Evolutionary conservation across 2,113 vertebrate genomes (phyloP).

Genomic region (Solenodon paradoxus): DNA sequence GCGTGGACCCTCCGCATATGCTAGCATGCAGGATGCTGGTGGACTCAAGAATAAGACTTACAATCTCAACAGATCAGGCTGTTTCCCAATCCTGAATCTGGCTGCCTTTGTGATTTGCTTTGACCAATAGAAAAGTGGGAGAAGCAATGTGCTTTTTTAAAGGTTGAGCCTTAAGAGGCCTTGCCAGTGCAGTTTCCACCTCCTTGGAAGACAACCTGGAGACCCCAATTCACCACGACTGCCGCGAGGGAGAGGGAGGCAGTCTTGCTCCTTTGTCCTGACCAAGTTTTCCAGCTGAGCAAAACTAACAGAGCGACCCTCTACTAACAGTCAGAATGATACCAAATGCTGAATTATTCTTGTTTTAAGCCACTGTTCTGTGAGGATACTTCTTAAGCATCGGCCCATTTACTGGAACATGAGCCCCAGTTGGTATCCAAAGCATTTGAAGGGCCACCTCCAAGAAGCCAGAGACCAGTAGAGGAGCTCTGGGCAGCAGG

Average conservation of each 20-base stretch:
- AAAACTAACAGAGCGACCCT: not conserved
- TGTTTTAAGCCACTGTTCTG: not conserved
- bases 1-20: rapidly evolving
- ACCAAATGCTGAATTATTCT: not conserved
- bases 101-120: not conserved
- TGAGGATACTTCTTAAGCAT: not conserved
- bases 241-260: not conserved
- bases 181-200: not conserved
- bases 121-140: not conserved
- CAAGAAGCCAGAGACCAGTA: not conserved
- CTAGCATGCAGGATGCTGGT: no score
- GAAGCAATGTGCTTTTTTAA: not conserved
- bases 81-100: not conserved
- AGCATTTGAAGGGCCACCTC: not conserved
- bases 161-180: not conserved
- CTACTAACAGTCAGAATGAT: not conserved
- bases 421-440: not conserved
- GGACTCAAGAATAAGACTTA: not conserved
- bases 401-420: not conserved
- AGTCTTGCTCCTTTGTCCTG: not conserved
- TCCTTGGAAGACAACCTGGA: not conserved
- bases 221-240: not conserved
- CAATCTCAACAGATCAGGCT: not conserved
- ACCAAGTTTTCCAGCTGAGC: not conserved
- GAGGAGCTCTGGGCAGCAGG: not conserved